phyloP scores from a whole-genome alignment of 1,140 invertebrate species.

The Triops cancriformis region DNA sequence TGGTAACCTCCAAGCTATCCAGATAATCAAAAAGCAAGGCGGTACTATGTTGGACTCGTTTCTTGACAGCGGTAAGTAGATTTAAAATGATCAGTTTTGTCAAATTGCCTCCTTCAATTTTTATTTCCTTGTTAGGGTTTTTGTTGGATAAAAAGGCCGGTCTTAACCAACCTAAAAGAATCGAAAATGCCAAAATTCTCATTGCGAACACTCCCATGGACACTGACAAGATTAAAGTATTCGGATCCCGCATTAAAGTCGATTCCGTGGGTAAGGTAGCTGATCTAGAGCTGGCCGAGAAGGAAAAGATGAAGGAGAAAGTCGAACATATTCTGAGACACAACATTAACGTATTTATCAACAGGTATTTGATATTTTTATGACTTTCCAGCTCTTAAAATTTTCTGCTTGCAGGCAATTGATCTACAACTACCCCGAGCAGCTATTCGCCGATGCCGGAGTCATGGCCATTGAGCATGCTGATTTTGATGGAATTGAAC shows the following conservation, averaged over 20 bases:
- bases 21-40: slow-evolving; percentile 94
- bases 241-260: slow-evolving; percentile 93
- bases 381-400: background rate
- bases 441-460: slow-evolving; percentile 95
- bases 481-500: slow-evolving; percentile 98
- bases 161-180: slow-evolving; percentile 73
- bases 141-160: slow-evolving; percentile 94
- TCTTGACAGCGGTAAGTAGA: slow-evolving; percentile 74
- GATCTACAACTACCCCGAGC: slow-evolving; percentile 99
- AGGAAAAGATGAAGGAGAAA: slow-evolving; percentile 99
- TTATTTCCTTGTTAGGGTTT: slow-evolving; percentile 56
- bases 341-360: slow-evolving; percentile 97
- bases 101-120: background rate
- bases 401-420: slow-evolving; percentile 63
- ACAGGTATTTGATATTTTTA: slow-evolving; percentile 52
- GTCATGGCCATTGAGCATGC: slow-evolving; percentile 99
- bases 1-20: slow-evolving; percentile 90
- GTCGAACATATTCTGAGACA: slow-evolving; percentile 94
- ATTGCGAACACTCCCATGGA: slow-evolving; percentile 99
- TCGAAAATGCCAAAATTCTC: slow-evolving; percentile 91
- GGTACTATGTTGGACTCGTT: slow-evolving; percentile 89
- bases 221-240: slow-evolving; percentile 99
- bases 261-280: slow-evolving; percentile 98
- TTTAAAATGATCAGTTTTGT: background rate
- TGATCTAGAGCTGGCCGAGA: slow-evolving; percentile 94